Evolutionary conservation across 2,797 vertebrate species (phyloP), one percentile per base, ranked within the genome.

Genomic region (Phrynocephalus guinanensis): DNA sequence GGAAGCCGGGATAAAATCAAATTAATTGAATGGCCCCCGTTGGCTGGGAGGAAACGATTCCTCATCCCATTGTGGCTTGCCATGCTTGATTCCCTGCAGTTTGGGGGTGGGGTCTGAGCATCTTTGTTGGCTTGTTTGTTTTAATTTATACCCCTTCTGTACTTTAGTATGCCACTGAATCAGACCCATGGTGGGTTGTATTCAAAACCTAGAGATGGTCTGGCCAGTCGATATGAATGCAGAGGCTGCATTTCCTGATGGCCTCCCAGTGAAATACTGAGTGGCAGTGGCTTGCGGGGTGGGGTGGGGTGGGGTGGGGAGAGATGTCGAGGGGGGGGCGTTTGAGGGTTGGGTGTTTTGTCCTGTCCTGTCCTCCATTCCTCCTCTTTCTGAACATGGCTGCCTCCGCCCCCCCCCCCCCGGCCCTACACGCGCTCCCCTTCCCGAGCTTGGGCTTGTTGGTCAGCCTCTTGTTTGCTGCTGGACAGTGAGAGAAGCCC

Each of bases 41-140:
- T 95, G 95, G 95, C 94, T 94, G 87, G 95, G 94, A 93, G 87
- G 88, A 92, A 94, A 91, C 63, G 60, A 15, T 93, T 86, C 91
- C 5, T 82, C 22, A 83, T 67, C 50, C 92, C 15, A 50, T 91
- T 80, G 77, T 67, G 68, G 91, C 89, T 95, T 16, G 1, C 95
- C 90, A 0, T 83, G 82, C 85, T 70, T 90, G 68, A 44, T 77
- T 60, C 81, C 79, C 90, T 91, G 91, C 90, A 82, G 22, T 87
- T 90, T 92, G 79, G 22, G 22, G 52, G n/a, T 88, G 30, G 72
- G 90, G 85, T 86, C 16, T 1, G 79, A 92, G 81, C 15, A 18
- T 63, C 18, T 3, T 63, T 20, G 13, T 20, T 44, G 38, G 3
- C 38, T 44, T 44, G 38, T 5, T 44, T 44, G 38, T 44, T 44